Percentiles rank a stretch among this genome's conserved stretches.
Evolutionary conservation across 2,888 invertebrate genomes (phyloP).

Genomic region (Halocaridina rubra): DNA sequence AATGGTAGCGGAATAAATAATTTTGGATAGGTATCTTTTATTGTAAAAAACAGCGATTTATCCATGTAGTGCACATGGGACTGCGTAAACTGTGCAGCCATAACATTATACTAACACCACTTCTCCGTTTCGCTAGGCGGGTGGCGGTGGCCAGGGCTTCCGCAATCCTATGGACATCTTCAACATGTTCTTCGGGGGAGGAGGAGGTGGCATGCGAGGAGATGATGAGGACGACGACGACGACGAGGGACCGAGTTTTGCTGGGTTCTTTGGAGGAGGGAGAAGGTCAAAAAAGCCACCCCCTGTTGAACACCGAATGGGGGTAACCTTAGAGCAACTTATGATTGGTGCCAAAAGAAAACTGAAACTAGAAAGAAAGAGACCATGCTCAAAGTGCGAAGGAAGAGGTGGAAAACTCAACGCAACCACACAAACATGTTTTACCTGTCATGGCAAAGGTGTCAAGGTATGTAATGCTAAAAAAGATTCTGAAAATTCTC

Average conservation of each 20-base stretch:
- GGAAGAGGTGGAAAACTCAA: constrained; percentile 47
- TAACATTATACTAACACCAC: too few relatives aligned
- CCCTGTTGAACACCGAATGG: constrained; percentile 48
- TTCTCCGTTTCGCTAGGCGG: neutral
- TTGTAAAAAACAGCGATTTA: too few relatives aligned
- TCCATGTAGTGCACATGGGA: too few relatives aligned
- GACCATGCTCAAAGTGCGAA: constrained; percentile 24
- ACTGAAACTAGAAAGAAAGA: constrained; percentile 41
- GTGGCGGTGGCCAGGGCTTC: constrained; percentile 37
- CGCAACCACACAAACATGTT: constrained; percentile 40
- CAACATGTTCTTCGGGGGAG: constrained; percentile 61
- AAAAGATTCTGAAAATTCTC: too few relatives aligned
- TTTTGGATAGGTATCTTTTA: too few relatives aligned
- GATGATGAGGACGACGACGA: constrained; percentile 39
- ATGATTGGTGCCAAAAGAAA: constrained; percentile 49
- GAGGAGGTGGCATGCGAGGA: neutral
- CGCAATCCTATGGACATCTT: constrained; percentile 61
- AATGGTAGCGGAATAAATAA: too few relatives aligned
- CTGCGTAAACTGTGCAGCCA: too few relatives aligned
- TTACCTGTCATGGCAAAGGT: constrained; percentile 50
- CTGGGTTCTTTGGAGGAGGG: neutral
- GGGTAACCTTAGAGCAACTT: constrained; percentile 51
- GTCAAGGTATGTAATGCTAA: too few relatives aligned
- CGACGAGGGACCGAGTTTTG: constrained; percentile 40
- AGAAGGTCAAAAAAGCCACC: constrained; percentile 21